phyloP scores from a whole-genome alignment of 2,888 invertebrate species.

The Deroplatys truncata region DNA sequence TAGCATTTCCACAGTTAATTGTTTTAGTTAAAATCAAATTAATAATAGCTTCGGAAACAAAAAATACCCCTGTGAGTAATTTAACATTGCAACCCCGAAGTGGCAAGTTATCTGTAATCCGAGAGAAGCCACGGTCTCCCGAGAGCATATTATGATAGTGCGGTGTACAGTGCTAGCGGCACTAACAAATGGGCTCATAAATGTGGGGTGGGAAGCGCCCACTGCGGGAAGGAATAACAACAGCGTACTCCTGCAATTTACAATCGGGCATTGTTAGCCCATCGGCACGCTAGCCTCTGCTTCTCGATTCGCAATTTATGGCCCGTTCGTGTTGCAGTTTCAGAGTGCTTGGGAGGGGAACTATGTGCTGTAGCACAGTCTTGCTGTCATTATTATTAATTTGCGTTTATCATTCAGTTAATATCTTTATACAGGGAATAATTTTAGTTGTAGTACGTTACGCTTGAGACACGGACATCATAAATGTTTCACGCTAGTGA shows the following conservation, averaged over 20 bases:
- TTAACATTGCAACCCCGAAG: not conserved
- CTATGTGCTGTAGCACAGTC: not conserved
- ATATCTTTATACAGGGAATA: not conserved
- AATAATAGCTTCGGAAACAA: too few relatives aligned
- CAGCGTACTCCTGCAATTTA: not conserved
- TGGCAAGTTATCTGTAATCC: not conserved
- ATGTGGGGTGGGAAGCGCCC: not conserved
- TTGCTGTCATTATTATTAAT: not conserved
- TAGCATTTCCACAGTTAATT: too few relatives aligned
- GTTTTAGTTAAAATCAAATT: too few relatives aligned
- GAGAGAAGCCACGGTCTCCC: not conserved
- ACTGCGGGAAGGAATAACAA: not conserved
- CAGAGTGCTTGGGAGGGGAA: too few relatives aligned
- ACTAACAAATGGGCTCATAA: not conserved
- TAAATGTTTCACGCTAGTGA: too few relatives aligned
- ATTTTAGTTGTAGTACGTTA: not conserved
- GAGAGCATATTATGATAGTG: not conserved
- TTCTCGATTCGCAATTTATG: not conserved
- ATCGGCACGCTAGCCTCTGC: not conserved
- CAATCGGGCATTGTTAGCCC: not conserved
- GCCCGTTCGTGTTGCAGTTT: not conserved
- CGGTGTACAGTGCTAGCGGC: too few relatives aligned
- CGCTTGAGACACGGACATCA: not conserved
- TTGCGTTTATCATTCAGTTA: not conserved
- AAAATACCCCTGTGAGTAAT: not conserved